Base-by-base conservation (phyloP, 2,888 invertebrate genomes). In the Biston stratarius region DNA sequence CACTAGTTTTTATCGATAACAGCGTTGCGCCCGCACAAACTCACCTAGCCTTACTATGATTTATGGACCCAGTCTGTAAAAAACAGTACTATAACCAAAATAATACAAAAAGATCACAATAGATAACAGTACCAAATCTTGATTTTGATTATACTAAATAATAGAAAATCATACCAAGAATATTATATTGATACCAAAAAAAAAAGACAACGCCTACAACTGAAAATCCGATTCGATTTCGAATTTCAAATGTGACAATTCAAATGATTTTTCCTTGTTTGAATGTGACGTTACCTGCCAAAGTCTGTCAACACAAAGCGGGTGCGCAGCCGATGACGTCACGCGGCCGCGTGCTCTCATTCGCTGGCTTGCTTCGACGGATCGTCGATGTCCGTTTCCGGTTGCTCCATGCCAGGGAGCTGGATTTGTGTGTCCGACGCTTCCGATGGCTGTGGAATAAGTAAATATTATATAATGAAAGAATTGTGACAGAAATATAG, bases 391-490 rank as follows among this genome's bases (percentile, higher is more conserved):
- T 93, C 93, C 6, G 88, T 90, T 67, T 90, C 92, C 1, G 87
- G 90, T 49, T 90, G 89, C 70, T 90, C 96, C 70, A 97, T 91
- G 36, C 96, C 96, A 14, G 96, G 96, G 73, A 97, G 92, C 82
- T 96, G 96, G 78, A 97, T 96, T 87, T 96, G 96, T 15, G 97
- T 97, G 78, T 97, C 96, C 5, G 96, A 96, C n/a, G 97, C 97
- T 91, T 96, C 96, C 8, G 96, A 96, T 12, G 97, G 97, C 96
- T 97, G 93, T 7, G 40, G 67, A 66, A 69, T 58, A 61, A 65
- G 71, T 64, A 67, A 59, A 38, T 11, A 6, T 44, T n/a, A 6
- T 5, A 44, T n/a, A 36, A 47, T 48, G 24, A 24, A 1, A 24
- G 24, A 24, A 24, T 24, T 24, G n/a, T n/a, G n/a, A n/a, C n/a